These are phyloP conservation scores for Zaprionus vittiger DNA, from an alignment of 1,140 invertebrate genomes.

Conservation along the genomic window DNA sequence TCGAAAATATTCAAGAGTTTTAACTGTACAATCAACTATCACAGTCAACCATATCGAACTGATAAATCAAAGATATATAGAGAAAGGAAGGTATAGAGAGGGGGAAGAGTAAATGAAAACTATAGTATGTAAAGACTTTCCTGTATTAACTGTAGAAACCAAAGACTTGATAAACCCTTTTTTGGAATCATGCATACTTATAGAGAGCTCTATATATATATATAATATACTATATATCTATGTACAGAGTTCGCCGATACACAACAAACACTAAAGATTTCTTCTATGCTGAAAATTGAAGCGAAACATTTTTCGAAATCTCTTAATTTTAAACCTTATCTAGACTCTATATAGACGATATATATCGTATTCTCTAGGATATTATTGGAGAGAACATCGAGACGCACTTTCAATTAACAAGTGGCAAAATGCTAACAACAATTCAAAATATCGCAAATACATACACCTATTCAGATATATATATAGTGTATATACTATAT, in stretches of 20 bases:
- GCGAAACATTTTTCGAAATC: constrained; percentile 35
- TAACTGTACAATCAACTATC: constrained; percentile 84
- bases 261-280: constrained; percentile 51
- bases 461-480: constrained; percentile 6
- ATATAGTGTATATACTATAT: constrained; percentile 5
- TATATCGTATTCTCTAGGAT: background rate
- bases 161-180: background rate
- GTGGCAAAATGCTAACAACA: constrained; percentile 53
- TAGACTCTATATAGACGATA: constrained; percentile 1
- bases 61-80: constrained; percentile 45
- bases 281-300: constrained; percentile 35
- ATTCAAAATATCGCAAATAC: constrained; percentile 38
- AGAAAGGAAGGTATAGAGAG: background rate
- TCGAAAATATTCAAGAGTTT: constrained; percentile 76
- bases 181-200: background rate
- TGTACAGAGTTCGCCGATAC: constrained; percentile 54
- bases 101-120: background rate
- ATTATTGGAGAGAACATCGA: constrained; percentile 29
- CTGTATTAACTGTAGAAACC: background rate
- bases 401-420: constrained; percentile 48
- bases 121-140: background rate
- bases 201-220: constrained; percentile 11
- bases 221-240: constrained; percentile 37
- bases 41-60: constrained; percentile 83
- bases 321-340: background rate